Evolutionary conservation across 1,140 invertebrate genomes (phyloP).

Genomic region (Ceratitis capitata): DNA sequence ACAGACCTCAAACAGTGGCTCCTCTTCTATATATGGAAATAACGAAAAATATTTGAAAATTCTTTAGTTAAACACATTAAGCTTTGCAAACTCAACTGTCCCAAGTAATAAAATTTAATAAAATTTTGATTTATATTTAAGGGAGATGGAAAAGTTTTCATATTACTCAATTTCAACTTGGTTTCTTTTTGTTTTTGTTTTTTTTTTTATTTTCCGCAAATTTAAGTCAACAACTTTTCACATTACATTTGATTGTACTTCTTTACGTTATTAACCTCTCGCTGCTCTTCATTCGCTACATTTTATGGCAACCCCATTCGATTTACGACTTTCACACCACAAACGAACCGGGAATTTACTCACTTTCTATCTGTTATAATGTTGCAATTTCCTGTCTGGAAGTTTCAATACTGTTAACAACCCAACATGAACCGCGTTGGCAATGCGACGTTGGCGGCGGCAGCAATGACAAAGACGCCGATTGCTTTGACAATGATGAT

Average conservation of each 20-base stretch:
- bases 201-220: background rate
- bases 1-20: no score
- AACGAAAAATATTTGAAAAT: no score
- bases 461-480: background rate
- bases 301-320: background rate
- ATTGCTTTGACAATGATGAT: background rate
- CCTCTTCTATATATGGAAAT: no score
- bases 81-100: no score
- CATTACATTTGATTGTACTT: background rate
- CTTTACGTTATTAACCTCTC: background rate
- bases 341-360: background rate
- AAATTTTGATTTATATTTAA: no score
- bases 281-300: background rate
- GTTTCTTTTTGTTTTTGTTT: background rate
- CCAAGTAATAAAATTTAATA: no score
- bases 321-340: background rate
- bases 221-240: background rate
- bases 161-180: no score
- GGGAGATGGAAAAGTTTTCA: background rate
- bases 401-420: background rate
- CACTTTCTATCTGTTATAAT: background rate
- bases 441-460: background rate
- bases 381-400: conserved; percentile 16
- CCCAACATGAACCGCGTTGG: background rate
- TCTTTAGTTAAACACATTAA: no score